These are phyloP conservation scores for Rhincodon typus DNA, from an alignment of 2,797 vertebrate species.

Conservation along the genomic window DNA sequence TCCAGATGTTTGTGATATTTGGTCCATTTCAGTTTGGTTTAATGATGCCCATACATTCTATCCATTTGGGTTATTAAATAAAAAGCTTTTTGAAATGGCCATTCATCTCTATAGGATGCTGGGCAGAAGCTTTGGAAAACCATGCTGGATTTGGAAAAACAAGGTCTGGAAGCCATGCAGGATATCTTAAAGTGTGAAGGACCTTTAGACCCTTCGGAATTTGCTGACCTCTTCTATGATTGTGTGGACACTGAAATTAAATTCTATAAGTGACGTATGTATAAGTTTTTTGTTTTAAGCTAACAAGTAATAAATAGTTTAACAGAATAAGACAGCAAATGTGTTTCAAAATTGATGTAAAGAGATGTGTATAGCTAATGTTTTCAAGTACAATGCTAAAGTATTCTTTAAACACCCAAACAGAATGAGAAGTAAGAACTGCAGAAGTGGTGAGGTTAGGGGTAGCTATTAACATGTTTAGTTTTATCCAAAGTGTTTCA, in stretches of 20 bases:
- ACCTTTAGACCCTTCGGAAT: constrained; percentile 58
- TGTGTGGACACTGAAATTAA: constrained; percentile 73
- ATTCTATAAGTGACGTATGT: constrained; percentile 70
- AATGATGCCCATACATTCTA: neutral
- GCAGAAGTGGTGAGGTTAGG: neutral
- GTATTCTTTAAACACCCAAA: neutral
- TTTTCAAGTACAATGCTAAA: neutral
- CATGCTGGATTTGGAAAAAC: constrained; percentile 66
- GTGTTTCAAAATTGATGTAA: neutral
- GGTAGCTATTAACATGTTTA: neutral
- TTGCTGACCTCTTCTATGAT: constrained; percentile 71
- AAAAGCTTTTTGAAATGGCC: neutral
- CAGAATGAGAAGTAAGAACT: neutral
- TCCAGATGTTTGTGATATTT: neutral
- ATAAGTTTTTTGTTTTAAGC: neutral
- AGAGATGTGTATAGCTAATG: neutral
- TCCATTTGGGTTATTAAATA: neutral
- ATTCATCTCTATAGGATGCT: constrained; percentile 53
- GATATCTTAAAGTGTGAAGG: constrained; percentile 57
- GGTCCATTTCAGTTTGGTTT: neutral
- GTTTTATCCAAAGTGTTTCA: neutral
- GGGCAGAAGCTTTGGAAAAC: constrained; percentile 59
- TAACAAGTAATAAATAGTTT: neutral
- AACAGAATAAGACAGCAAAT: neutral
- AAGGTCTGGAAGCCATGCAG: constrained; percentile 70